Conservation (phyloP, 2,888 invertebrate genomes). For the Amiota communis region DNA sequence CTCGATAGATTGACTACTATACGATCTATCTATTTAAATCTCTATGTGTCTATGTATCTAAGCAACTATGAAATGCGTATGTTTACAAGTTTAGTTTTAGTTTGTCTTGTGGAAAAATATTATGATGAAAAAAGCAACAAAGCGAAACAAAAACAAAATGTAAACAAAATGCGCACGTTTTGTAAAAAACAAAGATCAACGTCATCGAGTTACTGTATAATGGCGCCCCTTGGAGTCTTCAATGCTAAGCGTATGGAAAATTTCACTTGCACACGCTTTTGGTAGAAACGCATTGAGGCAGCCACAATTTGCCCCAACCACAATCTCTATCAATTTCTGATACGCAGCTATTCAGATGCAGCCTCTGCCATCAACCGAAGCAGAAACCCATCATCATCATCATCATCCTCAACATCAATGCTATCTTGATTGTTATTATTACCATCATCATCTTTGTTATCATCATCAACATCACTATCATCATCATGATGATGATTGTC, state of each 20-base stretch:
- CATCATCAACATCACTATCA: neutral
- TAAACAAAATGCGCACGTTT: constrained; percentile 45
- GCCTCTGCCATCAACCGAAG: constrained; percentile 3
- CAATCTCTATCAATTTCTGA: too few species aligned
- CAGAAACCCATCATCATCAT: constrained; percentile 2
- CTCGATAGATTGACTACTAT: neutral
- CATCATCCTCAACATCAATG: neutral
- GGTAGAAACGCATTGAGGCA: constrained; percentile 54
- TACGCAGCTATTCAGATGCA: neutral
- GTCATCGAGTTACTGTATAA: neutral
- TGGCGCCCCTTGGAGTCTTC: neutral
- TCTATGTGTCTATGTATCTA: constrained; percentile 1
- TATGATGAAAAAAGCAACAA: constrained; percentile 38
- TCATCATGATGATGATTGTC: neutral
- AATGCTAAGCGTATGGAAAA: constrained; percentile 56
- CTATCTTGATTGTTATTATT: neutral
- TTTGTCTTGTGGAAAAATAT: constrained; percentile 41
- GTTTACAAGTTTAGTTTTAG: constrained; percentile 44
- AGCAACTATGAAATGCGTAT: neutral
- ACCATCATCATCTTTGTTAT: neutral
- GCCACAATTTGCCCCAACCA: neutral
- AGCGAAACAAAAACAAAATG: constrained; percentile 40
- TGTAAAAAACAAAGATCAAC: constrained; percentile 10
- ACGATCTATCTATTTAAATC: neutral
- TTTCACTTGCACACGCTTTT: constrained; percentile 63